Evolutionary conservation across 2,113 vertebrate species (phyloP).

Genomic region (Brevimyrus niger): DNA sequence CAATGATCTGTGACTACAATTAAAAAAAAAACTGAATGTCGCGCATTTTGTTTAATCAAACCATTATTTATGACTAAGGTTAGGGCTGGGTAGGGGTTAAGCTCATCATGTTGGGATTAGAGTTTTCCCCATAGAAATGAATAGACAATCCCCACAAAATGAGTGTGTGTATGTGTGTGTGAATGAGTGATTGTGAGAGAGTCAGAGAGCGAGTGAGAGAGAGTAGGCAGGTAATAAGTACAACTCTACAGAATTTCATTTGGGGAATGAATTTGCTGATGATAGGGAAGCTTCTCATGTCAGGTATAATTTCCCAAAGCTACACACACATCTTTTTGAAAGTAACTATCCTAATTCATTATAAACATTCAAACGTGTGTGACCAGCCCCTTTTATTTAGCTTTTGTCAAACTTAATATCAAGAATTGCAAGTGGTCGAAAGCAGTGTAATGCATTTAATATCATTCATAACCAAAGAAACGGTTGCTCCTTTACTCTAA

Average conservation of each 20-base stretch:
- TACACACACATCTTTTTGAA: not conserved
- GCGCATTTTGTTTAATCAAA: not conserved
- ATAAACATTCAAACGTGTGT: not conserved
- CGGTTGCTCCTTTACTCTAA: not conserved
- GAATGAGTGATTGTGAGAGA: not conserved
- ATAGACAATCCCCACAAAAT: not conserved
- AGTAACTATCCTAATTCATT: not conserved
- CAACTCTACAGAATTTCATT: not conserved
- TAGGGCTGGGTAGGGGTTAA: not conserved
- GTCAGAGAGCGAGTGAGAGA: not conserved
- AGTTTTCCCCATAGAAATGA: not conserved
- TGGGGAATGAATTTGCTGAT: not conserved
- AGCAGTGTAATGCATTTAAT: not conserved
- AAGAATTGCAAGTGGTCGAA: not conserved
- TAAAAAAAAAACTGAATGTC: not conserved
- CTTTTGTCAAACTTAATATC: not conserved
- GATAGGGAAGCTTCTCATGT: not conserved
- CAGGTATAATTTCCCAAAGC: not conserved
- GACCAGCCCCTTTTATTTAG: not conserved
- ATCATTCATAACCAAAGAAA: not conserved
- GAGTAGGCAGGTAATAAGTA: not conserved
- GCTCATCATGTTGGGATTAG: constrained; percentile 13
- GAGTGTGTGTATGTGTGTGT: not conserved
- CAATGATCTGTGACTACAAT: not conserved
- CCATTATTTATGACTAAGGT: not conserved